Evolutionary conservation across 2,797 vertebrate species (phyloP), one percentile per base, ranked within the genome.

Genomic region (Cossypha polioptera): DNA sequence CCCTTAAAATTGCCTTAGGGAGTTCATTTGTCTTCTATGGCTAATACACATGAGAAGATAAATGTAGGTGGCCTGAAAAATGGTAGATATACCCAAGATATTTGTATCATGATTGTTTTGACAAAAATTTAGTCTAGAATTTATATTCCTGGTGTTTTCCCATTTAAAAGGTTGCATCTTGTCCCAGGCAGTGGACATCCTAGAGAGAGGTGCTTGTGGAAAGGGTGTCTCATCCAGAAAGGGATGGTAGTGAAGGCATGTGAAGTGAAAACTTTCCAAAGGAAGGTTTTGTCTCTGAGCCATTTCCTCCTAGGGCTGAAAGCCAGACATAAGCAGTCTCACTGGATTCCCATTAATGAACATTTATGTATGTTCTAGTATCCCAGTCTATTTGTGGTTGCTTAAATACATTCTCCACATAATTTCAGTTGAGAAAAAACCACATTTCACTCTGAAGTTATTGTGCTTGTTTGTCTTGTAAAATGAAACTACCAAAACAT

Each of bases 211-310:
- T 57, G 10, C 26, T 74, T 77, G 31, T 61, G 42, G 19, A 74
- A 57, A 0, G 0, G 5, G 6, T 36, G 17, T 20, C 51, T 74
- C 3, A 5, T 58, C 18, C 57, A 66, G 47, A 8, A 24, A 5
- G 55, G 29, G 38, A 15, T 62, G 16, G 9, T 18, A 35, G 20
- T 24, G 25, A 58, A 74, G 19, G 29, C 10, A 31, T 11, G 20
- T 40, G 38, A 48, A 14, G 35, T 36, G 47, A 54, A 17, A 53
- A 61, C 25, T 61, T 45, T 68, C 22, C 50, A 43, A 67, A 86
- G 54, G 4, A 65, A 68, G 20, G 22, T 80, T 86, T 76, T 80
- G 10, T 61, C 53, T 69, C 21, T 51, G 21, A 73, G n/a, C 20
- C 20, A 8, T 61, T 92, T 82, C n/a, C 35, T 76, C 42, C 55